phyloP scores from a whole-genome alignment of 2,888 invertebrate genomes.

The Noctua pronuba region DNA sequence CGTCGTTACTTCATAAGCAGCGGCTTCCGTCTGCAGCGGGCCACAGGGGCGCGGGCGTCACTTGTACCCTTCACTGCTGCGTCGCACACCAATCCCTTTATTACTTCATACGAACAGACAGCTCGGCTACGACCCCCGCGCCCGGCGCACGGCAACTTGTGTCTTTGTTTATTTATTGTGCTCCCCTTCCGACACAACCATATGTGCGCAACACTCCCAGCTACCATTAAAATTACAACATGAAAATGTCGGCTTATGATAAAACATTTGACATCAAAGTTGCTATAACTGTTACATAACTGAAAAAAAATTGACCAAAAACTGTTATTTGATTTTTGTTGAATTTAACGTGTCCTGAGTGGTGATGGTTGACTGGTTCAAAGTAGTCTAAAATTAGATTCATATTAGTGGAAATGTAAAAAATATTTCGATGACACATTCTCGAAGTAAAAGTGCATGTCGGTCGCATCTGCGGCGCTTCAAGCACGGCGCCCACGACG shows the following conservation, averaged over 20 bases:
- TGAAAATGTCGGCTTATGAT: slow-evolving; percentile 5
- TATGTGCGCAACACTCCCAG: slow-evolving; percentile 36
- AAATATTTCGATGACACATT: background rate
- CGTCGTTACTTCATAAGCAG: background rate
- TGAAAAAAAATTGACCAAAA: background rate
- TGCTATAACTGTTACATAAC: background rate
- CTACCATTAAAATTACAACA: slow-evolving; percentile 31
- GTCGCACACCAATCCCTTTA: background rate
- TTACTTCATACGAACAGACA: background rate
- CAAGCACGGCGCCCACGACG: background rate
- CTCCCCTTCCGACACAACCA: slow-evolving; percentile 49
- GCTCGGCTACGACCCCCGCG: slow-evolving; percentile 5
- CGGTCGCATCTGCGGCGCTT: slow-evolving; percentile 1
- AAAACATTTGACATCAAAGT: slow-evolving; percentile 17
- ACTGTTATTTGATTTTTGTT: background rate
- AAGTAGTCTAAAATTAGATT: slow-evolving; percentile 1
- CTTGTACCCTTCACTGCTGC: background rate
- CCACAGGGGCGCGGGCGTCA: background rate
- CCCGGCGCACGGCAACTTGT: background rate
- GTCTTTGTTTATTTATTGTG: slow-evolving; percentile 64
- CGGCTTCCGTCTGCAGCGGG: background rate
- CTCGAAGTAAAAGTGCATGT: background rate
- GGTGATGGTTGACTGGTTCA: background rate
- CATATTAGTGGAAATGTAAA: background rate
- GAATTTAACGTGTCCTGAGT: background rate